Percentiles rank a stretch among this genome's conserved stretches.
Evolutionary conservation across 2,888 invertebrate genomes (phyloP).

Genomic region (Limulus polyphemus): DNA sequence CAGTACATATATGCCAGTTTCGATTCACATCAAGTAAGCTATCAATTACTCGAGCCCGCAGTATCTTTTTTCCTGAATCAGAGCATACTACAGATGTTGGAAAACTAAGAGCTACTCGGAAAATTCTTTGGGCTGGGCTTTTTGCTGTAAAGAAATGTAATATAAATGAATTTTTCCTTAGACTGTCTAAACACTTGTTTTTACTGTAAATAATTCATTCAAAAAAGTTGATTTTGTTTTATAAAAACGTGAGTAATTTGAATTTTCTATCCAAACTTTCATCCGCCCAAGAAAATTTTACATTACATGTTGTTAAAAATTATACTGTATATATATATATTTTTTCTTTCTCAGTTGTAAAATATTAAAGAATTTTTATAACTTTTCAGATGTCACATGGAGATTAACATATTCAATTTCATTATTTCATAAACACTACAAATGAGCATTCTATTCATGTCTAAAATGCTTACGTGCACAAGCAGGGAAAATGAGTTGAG

Average conservation of each 20-base stretch:
- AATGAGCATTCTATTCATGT: not conserved
- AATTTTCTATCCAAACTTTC: too few species aligned
- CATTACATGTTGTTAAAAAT: not conserved
- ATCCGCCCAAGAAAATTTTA: not conserved
- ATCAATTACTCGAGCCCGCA: conserved; percentile 72
- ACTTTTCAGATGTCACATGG: not conserved
- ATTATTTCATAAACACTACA: not conserved
- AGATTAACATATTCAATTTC: not conserved
- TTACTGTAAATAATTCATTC: too few species aligned
- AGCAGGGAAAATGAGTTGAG: conserved; percentile 76
- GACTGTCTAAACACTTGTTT: not conserved
- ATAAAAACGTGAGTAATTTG: too few species aligned
- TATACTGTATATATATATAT: too few species aligned
- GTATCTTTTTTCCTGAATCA: conserved; percentile 82
- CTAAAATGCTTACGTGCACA: conserved; percentile 58
- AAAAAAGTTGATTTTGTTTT: too few species aligned
- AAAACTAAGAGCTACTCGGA: conserved; percentile 86
- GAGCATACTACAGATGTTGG: conserved; percentile 93
- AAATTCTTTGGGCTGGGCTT: conserved; percentile 83
- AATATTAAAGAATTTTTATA: not conserved
- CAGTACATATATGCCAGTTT: conserved; percentile 94
- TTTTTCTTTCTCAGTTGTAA: too few species aligned
- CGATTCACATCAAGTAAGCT: conserved; percentile 82
- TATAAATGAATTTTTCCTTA: not conserved
- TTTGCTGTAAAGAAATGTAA: conserved; percentile 48